phyloP scores from a whole-genome alignment of 2,113 vertebrate species.

The Tupaia tana region DNA sequence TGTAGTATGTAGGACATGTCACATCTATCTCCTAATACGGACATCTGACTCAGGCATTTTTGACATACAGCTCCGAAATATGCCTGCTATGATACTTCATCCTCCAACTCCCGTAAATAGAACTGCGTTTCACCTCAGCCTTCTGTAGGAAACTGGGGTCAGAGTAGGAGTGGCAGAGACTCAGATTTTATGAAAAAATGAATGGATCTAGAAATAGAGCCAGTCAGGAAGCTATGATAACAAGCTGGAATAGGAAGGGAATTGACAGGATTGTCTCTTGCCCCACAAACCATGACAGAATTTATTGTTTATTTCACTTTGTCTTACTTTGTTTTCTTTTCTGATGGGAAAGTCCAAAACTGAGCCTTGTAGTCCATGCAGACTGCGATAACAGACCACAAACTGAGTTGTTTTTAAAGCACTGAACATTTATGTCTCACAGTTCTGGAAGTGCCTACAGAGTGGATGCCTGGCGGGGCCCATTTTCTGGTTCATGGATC shows the following conservation, averaged over 20 bases:
- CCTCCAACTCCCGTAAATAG: accelerated
- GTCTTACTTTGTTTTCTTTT: not conserved
- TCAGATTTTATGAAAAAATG: not conserved
- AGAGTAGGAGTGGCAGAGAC: not conserved
- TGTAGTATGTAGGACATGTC: not conserved
- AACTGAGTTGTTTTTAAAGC: not conserved
- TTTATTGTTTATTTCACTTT: not conserved
- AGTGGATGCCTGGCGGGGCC: not conserved
- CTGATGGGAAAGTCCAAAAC: not conserved
- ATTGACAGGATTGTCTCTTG: not conserved
- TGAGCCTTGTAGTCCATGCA: not conserved
- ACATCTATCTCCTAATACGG: not conserved
- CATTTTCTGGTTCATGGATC: not conserved
- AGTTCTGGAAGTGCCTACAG: not conserved
- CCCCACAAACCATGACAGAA: not conserved
- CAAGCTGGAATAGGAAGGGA: not conserved
- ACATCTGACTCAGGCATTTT: not conserved
- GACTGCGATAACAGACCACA: not conserved
- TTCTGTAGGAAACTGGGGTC: not conserved
- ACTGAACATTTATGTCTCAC: not conserved
- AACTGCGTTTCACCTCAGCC: not conserved
- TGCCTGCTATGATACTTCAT: not conserved
- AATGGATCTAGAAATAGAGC: constrained; percentile 10
- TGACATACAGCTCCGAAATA: not conserved
- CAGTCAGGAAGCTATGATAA: not conserved